Conservation (phyloP, 1,140 invertebrate genomes). For the Lasioglossum albipes region DNA sequence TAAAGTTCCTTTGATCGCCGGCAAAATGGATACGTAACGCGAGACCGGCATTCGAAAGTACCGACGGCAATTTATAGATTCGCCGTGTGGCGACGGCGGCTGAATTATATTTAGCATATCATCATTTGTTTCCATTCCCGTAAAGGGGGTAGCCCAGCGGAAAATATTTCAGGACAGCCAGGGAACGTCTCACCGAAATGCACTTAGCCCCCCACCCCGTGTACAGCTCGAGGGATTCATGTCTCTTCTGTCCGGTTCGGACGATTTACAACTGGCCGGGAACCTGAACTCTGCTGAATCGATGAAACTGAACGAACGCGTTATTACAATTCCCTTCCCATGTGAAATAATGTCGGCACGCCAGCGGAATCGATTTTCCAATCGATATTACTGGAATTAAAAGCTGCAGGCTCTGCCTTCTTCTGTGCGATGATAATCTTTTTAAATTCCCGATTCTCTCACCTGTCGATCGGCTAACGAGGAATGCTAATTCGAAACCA, state of each 20-base stretch:
- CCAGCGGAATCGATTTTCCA: too few species aligned
- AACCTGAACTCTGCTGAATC: neutral
- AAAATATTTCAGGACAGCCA: neutral
- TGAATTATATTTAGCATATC: slow-evolving; percentile 28
- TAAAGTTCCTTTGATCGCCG: neutral
- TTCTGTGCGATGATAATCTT: too few species aligned
- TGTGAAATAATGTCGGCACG: too few species aligned
- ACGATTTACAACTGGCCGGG: neutral
- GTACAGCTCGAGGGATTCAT: neutral
- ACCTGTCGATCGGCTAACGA: too few species aligned
- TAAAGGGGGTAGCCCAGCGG: neutral
- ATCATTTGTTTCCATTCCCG: slow-evolving; percentile 1
- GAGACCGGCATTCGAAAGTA: neutral
- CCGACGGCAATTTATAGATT: slow-evolving; percentile 15
- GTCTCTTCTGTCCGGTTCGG: neutral
- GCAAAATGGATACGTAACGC: neutral
- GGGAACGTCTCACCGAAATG: neutral
- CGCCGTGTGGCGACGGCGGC: neutral
- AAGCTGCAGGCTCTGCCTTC: neutral
- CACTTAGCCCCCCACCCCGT: neutral
- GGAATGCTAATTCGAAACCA: too few species aligned
- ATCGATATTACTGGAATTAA: neutral
- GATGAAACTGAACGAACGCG: neutral
- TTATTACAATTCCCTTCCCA: too few species aligned
- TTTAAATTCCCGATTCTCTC: too few species aligned